These are phyloP conservation scores for Karalla daura DNA, from an alignment of 2,797 vertebrate species.

Conservation along the genomic window DNA sequence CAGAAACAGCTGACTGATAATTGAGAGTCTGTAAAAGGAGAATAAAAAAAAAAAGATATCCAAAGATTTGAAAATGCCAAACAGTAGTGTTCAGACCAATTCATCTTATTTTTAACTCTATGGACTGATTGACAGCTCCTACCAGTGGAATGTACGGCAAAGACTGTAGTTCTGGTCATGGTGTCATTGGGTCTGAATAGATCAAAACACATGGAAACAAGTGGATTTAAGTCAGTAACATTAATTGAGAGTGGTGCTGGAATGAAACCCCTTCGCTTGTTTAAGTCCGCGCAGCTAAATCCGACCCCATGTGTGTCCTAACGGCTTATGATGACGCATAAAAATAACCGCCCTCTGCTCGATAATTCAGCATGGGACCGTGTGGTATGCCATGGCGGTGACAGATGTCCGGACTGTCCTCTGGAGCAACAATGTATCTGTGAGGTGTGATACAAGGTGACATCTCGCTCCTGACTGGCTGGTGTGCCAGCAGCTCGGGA, in stretches of 20 bases:
- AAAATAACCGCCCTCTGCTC: conserved; percentile 16
- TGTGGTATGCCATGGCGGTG: conserved; percentile 15
- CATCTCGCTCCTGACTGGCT: conserved; percentile 19
- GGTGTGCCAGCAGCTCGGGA: conserved; percentile 32
- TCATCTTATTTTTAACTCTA: no score
- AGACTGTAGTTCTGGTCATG: no score
- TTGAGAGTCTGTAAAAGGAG: no score
- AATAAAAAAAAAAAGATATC: no score
- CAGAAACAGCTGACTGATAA: no score
- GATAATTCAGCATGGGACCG: conserved; percentile 15
- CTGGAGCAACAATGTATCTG: conserved; percentile 14
- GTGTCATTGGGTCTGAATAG: no score
- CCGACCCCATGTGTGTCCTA: conserved; percentile 7
- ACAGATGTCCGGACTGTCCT: conserved; percentile 21
- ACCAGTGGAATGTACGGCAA: no score
- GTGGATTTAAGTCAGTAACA: no score
- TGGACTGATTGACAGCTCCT: no score
- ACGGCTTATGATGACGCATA: neutral
- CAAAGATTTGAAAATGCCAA: no score
- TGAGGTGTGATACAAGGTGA: conserved; percentile 6
- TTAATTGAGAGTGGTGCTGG: neutral
- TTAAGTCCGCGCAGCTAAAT: neutral
- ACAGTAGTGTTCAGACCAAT: no score
- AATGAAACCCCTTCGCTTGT: conserved; percentile 3
- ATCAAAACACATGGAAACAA: neutral